phyloP scores from a whole-genome alignment of 2,888 invertebrate species.

The Calameuta filiformis region DNA sequence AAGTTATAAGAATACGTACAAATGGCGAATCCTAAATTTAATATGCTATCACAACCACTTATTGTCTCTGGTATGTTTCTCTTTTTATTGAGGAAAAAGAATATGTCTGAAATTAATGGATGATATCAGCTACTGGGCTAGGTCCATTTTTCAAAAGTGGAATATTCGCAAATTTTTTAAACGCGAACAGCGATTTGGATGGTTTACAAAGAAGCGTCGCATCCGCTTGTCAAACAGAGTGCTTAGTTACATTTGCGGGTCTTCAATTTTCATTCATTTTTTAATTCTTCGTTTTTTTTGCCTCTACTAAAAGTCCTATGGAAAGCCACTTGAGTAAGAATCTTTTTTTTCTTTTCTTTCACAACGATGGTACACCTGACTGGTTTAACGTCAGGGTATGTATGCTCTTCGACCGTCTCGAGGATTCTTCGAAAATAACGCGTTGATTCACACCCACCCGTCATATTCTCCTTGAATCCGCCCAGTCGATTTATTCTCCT shows the following conservation, averaged over 20 bases:
- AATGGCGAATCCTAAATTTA: background rate
- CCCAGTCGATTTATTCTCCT: slow-evolving; percentile 10
- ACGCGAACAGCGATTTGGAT: background rate
- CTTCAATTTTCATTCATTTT: background rate
- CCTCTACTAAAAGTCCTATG: background rate
- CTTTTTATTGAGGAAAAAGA: background rate
- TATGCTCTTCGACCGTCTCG: background rate
- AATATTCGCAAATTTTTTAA: background rate
- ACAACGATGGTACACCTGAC: background rate
- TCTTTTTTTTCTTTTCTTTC: background rate
- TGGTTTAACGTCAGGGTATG: background rate
- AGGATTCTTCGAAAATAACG: slow-evolving; percentile 14
- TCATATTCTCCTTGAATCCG: background rate
- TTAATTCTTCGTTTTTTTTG: background rate
- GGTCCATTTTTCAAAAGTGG: background rate
- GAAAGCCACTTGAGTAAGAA: background rate
- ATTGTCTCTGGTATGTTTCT: background rate
- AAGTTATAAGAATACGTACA: background rate
- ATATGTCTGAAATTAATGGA: background rate
- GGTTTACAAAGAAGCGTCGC: background rate
- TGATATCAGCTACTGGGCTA: background rate
- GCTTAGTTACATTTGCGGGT: background rate
- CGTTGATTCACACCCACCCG: slow-evolving; percentile 18
- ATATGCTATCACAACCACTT: background rate
- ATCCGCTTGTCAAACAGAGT: background rate